Conservation (phyloP, 2,113 vertebrate species). For the Cathartes aura region DNA sequence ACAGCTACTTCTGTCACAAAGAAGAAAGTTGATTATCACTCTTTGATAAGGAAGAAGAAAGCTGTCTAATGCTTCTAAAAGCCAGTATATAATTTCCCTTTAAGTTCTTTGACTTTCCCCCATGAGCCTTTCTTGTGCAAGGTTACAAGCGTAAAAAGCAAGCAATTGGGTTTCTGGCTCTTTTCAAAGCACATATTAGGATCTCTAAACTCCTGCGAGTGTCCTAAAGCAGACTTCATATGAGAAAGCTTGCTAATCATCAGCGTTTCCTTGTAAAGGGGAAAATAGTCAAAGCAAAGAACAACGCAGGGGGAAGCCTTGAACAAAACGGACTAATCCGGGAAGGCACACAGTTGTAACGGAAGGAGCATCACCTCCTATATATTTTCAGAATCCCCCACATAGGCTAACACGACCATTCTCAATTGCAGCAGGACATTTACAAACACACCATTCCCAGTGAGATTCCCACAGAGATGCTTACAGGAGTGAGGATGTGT, state of each 20-base stretch:
- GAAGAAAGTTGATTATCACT: conserved; percentile 59
- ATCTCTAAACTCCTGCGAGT: neutral
- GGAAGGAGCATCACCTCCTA: rapidly evolving
- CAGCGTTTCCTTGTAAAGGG: neutral
- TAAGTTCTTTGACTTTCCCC: conserved; percentile 10
- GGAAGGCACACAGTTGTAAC: neutral
- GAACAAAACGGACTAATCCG: neutral
- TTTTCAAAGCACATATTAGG: neutral
- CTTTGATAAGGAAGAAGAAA: conserved; percentile 67
- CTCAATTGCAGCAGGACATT: neutral
- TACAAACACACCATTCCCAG: neutral
- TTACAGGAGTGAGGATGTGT: rapidly evolving
- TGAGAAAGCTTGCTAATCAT: neutral
- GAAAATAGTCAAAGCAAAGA: neutral
- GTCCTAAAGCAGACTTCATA: neutral
- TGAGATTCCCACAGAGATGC: neutral
- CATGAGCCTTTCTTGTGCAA: neutral
- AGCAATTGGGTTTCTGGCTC: neutral
- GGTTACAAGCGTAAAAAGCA: neutral
- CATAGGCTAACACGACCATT: rapidly evolving
- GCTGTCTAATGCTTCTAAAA: conserved; percentile 51
- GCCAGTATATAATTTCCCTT: neutral
- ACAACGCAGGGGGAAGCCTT: neutral
- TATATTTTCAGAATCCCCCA: neutral
- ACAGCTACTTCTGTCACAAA: conserved; percentile 52